Evolutionary conservation across 2,888 invertebrate species (phyloP).

Genomic region (Diaperis boleti): DNA sequence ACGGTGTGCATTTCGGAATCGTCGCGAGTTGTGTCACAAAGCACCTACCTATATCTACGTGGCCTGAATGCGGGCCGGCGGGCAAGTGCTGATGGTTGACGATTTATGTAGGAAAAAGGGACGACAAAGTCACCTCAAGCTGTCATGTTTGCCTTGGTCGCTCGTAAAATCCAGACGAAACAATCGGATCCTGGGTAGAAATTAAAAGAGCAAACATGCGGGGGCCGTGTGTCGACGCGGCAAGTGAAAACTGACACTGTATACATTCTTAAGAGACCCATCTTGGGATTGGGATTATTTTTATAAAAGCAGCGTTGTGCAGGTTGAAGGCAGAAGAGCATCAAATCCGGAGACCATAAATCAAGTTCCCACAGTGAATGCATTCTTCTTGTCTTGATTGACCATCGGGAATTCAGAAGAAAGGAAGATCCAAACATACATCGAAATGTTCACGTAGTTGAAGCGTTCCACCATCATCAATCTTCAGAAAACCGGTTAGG

Average conservation of each 20-base stretch:
- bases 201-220: conserved; percentile 23
- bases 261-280: conserved; percentile 27
- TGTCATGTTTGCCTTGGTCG: conserved; percentile 7
- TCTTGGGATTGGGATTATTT: no score
- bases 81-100: conserved; percentile 3
- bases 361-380: no score
- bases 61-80: neutral
- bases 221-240: conserved; percentile 2
- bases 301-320: no score
- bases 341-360: no score
- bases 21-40: neutral
- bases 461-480: conserved; percentile 7
- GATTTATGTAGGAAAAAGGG: conserved; percentile 1
- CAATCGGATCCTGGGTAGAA: conserved; percentile 10
- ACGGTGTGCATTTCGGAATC: neutral
- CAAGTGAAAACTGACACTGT: conserved; percentile 27
- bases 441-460: conserved; percentile 2
- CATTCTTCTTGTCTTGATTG: neutral
- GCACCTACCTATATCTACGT: no score
- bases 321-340: no score
- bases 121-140: neutral
- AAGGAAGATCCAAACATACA: no score
- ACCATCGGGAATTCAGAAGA: no score
- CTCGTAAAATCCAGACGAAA: conserved; percentile 10
- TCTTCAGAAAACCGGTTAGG: conserved; percentile 10